phyloP scores from a whole-genome alignment of 35 echinoderm and acorn worm genomes.

The Acanthaster planci region DNA sequence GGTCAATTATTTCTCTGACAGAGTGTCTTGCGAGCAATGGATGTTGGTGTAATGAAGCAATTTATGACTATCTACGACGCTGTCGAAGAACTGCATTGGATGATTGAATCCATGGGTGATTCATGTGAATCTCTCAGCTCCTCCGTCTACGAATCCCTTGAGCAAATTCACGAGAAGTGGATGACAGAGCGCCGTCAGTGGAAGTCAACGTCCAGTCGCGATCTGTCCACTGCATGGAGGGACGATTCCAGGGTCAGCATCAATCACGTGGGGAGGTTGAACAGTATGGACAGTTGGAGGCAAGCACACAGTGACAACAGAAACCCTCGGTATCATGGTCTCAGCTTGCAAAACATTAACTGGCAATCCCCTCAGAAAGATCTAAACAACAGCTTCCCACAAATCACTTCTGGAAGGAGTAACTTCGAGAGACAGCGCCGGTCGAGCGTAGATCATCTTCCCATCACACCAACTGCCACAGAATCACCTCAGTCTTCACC shows the following conservation, averaged over 20 bases:
- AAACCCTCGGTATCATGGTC: neutral
- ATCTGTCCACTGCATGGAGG: neutral
- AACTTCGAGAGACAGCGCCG: constrained; percentile 15
- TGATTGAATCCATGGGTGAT: constrained; percentile 4
- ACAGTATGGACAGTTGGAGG: neutral
- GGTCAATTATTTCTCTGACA: neutral
- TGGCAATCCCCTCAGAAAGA: constrained; percentile 7
- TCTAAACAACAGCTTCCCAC: neutral
- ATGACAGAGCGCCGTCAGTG: constrained; percentile 26
- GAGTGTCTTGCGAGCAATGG: neutral
- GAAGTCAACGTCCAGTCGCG: constrained; percentile 1
- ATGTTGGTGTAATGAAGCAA: neutral
- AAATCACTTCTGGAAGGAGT: neutral
- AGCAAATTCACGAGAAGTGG: constrained; percentile 20
- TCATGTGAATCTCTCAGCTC: constrained; percentile 1
- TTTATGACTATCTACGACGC: constrained; percentile 1
- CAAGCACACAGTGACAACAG: neutral
- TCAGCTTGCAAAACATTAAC: neutral
- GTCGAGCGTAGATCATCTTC: constrained; percentile 11
- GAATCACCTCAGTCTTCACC: neutral
- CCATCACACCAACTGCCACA: neutral
- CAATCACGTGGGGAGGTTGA: neutral
- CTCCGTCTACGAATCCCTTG: neutral
- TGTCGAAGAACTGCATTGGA: neutral
- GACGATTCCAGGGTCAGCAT: neutral